Evolutionary conservation across 2,888 invertebrate species (phyloP), one percentile per base, ranked within the genome.

Genomic region (Leptarthrus brevirostris): DNA sequence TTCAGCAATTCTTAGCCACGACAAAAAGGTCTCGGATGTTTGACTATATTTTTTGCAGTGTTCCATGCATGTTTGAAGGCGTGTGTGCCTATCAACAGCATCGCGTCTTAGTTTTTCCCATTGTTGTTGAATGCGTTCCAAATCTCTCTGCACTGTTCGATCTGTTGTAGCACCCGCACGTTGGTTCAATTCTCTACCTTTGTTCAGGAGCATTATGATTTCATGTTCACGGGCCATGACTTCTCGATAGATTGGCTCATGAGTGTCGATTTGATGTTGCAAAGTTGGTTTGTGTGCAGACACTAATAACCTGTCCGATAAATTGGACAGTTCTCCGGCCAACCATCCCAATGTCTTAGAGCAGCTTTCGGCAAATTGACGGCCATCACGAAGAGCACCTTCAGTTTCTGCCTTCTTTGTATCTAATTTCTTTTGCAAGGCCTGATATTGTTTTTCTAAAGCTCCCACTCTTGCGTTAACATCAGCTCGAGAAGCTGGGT

Each of bases 41-140:
- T 91, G 90, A 82, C 93, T 92, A 86, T 94, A 97, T 82, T 96
- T 96, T 79, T 93, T 93, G 85, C 93, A 95, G 83, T 94, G 96
- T 82, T 96, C 96, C 90, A 92, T 92, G 83, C 95, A 95, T 0
- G 95, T 94, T 83, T 96, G 95, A 53, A 96, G 86, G 77, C 94
- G 88, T 0, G 93, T 94, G 81, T 96, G 91, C 54, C 96, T 88
- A 79, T 97, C 95, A 49, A 93, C 90, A 0, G 94, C 92, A 82
- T 95, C 94, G 76, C 95, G 91, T 79, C 95, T 92, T 71, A 98
- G 87, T 80, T 94, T 94, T 80, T 96, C 95, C 97, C 97, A 98
- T 78, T 94, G 93, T 26, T 92, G 89, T 83, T 95, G 93, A 80
- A 98, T 93, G 80, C 93, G 92, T 80, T 97, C 96, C 71, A 98